These are phyloP conservation scores for Drosophila anomelani DNA, from an alignment of 2,888 invertebrate species.

Conservation along the genomic window DNA sequence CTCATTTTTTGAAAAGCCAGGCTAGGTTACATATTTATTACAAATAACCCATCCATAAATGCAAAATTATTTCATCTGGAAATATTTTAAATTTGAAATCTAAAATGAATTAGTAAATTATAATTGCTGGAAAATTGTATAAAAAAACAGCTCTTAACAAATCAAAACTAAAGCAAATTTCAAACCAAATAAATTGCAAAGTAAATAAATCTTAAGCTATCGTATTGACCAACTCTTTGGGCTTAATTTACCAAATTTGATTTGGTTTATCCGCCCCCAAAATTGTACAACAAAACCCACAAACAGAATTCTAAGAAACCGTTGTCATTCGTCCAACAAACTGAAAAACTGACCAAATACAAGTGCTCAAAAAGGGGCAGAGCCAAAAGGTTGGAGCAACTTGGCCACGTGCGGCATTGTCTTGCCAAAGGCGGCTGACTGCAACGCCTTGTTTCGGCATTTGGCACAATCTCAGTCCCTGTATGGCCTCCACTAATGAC, in stretches of 20 bases:
- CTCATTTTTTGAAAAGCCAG: no score
- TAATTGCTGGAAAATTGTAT: not conserved
- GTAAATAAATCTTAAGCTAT: not conserved
- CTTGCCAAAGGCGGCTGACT: conserved; percentile 5
- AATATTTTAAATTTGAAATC: not conserved
- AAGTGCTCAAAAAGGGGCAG: conserved; percentile 28
- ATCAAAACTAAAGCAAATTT: not conserved
- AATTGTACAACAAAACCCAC: conserved; percentile 9
- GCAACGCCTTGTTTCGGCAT: conserved; percentile 14
- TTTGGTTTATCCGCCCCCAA: conserved; percentile 10
- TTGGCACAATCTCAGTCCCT: conserved; percentile 16
- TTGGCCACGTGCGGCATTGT: conserved; percentile 40
- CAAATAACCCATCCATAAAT: not conserved
- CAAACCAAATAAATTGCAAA: not conserved
- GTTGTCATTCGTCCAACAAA: conserved; percentile 1
- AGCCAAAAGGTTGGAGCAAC: conserved; percentile 26
- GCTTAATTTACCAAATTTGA: not conserved
- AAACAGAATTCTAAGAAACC: conserved; percentile 41
- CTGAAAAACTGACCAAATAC: not conserved
- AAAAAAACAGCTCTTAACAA: no score
- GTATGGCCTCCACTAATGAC: conserved; percentile 17
- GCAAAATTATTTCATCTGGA: not conserved
- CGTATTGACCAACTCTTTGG: not conserved
- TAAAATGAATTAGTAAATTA: not conserved
- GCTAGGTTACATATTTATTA: not conserved